Conservation (phyloP, 1,140 invertebrate species). For the Aphidius ervi region DNA sequence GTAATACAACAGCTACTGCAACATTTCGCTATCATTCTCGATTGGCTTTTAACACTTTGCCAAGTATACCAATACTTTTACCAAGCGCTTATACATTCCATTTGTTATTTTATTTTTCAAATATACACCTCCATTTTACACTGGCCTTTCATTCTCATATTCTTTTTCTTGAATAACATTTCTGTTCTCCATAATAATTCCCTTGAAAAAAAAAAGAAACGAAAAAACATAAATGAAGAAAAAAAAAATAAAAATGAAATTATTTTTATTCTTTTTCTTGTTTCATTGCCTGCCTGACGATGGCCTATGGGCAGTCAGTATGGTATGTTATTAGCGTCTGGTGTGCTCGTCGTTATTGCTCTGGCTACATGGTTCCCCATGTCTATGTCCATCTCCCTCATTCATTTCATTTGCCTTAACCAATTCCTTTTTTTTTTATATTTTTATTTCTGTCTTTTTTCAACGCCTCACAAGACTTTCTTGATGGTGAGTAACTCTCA, state of each 20-base stretch:
- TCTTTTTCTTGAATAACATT: conserved; percentile 26
- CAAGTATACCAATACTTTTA: too few species aligned
- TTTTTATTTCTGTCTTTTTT: conserved; percentile 23
- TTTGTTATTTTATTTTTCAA: too few species aligned
- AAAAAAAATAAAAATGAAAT: not conserved
- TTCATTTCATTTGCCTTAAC: conserved; percentile 34
- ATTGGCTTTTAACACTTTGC: too few species aligned
- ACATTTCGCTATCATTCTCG: too few species aligned
- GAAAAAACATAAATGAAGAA: too few species aligned
- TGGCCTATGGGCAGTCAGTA: conserved; percentile 53
- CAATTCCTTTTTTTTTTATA: conserved; percentile 25
- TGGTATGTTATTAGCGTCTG: conserved; percentile 56
- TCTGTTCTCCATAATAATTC: conserved; percentile 54
- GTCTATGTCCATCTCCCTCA: conserved; percentile 27
- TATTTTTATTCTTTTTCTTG: conserved; percentile 49
- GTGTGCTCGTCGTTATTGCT: conserved; percentile 48
- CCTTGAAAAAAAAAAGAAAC: conserved; percentile 27
- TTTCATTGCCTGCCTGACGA: conserved; percentile 46
- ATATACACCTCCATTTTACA: not conserved
- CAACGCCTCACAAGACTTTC: conserved; percentile 16
- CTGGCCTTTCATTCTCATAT: conserved; percentile 27
- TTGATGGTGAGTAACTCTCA: conserved; percentile 11
- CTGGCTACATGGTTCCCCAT: conserved; percentile 37
- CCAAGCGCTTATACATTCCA: too few species aligned
- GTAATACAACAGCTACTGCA: too few species aligned